Percentiles rank a stretch among this genome's conserved stretches.
Evolutionary conservation across 1,140 invertebrate genomes (phyloP).

Genomic region (Fopius arisanus): DNA sequence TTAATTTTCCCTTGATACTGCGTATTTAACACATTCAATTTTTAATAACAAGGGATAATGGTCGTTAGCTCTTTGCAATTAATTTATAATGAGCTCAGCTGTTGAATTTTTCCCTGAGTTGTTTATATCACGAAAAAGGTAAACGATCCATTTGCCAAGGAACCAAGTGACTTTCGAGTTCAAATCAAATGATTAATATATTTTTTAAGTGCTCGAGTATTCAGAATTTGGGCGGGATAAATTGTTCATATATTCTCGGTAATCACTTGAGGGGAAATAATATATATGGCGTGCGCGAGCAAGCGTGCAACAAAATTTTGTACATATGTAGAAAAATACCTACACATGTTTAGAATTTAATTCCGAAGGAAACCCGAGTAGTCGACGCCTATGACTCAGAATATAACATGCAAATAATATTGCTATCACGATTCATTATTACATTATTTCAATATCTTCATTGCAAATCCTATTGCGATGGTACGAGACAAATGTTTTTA

Average conservation of each 20-base stretch:
- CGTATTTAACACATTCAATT: no score
- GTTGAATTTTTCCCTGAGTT: no score
- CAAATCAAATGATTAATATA: not conserved
- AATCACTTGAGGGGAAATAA: not conserved
- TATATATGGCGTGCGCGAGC: not conserved
- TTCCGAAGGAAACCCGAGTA: constrained; percentile 3
- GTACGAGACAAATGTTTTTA: not conserved
- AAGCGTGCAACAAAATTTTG: constrained; percentile 8
- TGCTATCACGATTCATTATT: constrained; percentile 11
- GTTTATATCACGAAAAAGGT: no score
- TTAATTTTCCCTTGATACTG: no score
- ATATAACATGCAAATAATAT: constrained; percentile 29
- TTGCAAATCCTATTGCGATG: not conserved
- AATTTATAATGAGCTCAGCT: no score
- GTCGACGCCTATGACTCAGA: constrained; percentile 32
- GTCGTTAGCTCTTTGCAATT: no score
- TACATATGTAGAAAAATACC: not conserved
- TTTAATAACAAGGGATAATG: no score
- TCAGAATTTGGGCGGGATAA: not conserved
- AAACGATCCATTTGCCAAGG: no score
- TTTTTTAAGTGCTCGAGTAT: not conserved
- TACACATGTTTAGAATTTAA: not conserved
- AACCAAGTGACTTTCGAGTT: not conserved
- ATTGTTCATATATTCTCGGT: not conserved
- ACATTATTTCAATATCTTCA: not conserved